Percentiles rank a stretch among this genome's conserved stretches.
Evolutionary conservation across 2,113 vertebrate species (phyloP).

Genomic region (Ceyx cyanopectus): DNA sequence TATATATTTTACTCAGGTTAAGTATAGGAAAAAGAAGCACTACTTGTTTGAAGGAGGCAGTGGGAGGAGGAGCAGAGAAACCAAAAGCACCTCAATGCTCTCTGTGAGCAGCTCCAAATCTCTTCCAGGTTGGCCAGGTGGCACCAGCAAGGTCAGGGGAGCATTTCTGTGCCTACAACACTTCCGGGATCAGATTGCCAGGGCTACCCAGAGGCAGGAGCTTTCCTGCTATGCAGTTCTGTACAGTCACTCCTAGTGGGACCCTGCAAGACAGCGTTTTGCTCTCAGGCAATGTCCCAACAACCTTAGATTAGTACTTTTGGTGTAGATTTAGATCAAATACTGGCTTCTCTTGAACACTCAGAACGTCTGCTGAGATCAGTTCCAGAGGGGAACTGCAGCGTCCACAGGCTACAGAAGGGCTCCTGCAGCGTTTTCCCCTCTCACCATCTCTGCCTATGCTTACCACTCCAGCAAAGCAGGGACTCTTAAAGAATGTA

Average conservation of each 20-base stretch:
- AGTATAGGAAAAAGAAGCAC: conserved; percentile 14
- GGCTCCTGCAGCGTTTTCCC: background rate
- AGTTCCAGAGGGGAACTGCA: fast-evolving
- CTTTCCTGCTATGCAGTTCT: fast-evolving
- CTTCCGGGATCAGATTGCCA: background rate
- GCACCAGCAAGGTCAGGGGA: background rate
- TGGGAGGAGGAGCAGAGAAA: background rate
- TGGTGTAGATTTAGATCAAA: background rate
- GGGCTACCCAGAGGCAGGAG: background rate
- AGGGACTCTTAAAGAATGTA: background rate
- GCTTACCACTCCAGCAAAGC: background rate
- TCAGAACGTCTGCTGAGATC: fast-evolving
- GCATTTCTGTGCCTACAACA: fast-evolving
- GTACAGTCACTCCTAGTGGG: background rate
- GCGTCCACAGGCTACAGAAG: background rate
- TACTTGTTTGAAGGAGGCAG: background rate
- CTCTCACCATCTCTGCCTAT: background rate
- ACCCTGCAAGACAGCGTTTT: background rate
- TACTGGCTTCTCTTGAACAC: background rate
- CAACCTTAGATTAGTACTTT: background rate
- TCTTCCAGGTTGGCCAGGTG: background rate
- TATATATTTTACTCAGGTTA: conserved; percentile 71
- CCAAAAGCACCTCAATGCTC: background rate
- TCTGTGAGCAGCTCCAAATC: background rate
- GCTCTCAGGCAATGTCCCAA: fast-evolving